Evolutionary conservation across 2,113 vertebrate species (phyloP).

Genomic region (Australoheros scitulus): DNA sequence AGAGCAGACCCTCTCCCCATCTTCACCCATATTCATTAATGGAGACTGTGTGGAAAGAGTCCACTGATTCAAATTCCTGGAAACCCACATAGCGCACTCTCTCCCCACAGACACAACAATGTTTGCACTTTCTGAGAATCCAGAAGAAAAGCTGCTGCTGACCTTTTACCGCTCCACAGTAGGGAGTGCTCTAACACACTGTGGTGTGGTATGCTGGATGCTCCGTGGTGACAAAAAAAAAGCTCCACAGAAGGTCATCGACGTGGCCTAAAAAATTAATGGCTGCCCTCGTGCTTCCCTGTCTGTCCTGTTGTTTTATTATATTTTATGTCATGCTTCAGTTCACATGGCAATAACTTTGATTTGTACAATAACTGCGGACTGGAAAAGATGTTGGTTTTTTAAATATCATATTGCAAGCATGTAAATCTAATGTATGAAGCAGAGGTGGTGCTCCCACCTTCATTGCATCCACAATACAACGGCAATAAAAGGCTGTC

Average conservation of each 20-base stretch:
- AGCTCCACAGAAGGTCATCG: neutral
- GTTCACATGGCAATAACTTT: rapidly evolving
- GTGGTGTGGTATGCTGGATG: neutral
- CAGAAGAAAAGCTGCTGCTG: neutral
- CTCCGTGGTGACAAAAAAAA: neutral
- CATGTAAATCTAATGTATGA: neutral
- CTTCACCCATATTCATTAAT: neutral
- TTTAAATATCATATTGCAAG: neutral
- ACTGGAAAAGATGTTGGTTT: neutral
- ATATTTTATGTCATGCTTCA: neutral
- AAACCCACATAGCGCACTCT: neutral
- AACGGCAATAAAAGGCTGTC: neutral
- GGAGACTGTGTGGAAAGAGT: rapidly evolving
- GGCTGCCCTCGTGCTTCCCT: rapidly evolving
- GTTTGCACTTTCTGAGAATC: neutral
- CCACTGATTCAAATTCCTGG: neutral
- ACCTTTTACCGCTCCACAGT: neutral
- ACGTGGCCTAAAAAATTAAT: rapidly evolving
- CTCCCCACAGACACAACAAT: neutral
- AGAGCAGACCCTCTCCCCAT: neutral
- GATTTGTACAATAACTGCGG: neutral
- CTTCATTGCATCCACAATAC: neutral
- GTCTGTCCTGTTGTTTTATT: no score
- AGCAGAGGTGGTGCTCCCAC: neutral
- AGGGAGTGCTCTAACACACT: neutral